A percentile compares a stretch with the other conserved stretches of the same genome.
phyloP scores from a whole-genome alignment of 2,113 vertebrate species.

The Nycticebus coucang region DNA sequence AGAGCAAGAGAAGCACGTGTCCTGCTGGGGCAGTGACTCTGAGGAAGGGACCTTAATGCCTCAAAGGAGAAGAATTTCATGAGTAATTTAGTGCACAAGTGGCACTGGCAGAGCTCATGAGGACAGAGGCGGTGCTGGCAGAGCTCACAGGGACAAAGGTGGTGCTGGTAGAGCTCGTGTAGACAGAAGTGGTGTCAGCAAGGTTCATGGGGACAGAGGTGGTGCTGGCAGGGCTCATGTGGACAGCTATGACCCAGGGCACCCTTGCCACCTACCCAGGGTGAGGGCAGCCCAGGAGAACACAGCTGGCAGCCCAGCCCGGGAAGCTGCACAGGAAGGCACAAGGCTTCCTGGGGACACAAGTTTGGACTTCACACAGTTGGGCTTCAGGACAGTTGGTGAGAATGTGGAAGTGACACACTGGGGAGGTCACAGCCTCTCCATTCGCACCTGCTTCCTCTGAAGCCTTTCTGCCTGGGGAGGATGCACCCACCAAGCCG shows the following conservation, averaged over 20 bases:
- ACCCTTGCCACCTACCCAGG: background rate
- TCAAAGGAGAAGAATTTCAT: fast-evolving
- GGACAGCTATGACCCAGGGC: background rate
- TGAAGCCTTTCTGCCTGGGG: background rate
- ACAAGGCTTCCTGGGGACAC: background rate
- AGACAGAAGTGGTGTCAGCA: fast-evolving
- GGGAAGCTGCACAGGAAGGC: fast-evolving
- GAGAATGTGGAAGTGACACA: background rate
- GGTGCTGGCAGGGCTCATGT: background rate
- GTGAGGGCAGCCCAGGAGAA: background rate
- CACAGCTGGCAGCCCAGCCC: fast-evolving
- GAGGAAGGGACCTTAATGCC: fast-evolving
- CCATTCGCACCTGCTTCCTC: background rate
- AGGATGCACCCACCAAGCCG: fast-evolving
- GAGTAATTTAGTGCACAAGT: background rate
- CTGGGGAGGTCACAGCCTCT: background rate
- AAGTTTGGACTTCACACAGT: background rate
- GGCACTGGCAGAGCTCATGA: background rate
- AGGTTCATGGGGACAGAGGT: background rate
- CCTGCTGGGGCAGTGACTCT: background rate
- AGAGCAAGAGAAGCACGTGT: fast-evolving
- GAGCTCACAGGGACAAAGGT: background rate
- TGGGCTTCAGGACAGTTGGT: background rate
- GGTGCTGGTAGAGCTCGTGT: no score
- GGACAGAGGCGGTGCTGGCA: background rate